phyloP scores from a whole-genome alignment of 2,888 invertebrate genomes.

The Adelognathus sp. region DNA sequence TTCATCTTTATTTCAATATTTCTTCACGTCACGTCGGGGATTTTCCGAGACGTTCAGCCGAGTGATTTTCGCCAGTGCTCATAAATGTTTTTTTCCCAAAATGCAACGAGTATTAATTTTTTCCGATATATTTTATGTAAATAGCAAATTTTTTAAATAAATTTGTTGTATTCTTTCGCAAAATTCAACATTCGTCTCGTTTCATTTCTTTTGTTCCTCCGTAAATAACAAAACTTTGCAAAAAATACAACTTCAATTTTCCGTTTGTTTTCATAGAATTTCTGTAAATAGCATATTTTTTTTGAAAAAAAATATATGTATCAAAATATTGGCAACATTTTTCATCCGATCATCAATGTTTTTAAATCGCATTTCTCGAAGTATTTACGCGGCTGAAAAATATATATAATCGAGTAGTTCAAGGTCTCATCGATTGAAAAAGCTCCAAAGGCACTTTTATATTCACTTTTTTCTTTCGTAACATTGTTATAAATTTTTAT shows the following conservation, averaged over 20 bases:
- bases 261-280: neutral
- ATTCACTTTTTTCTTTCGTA: conserved; percentile 7
- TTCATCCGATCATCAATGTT: neutral
- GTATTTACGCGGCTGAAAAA: neutral
- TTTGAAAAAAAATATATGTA: neutral
- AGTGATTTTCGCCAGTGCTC: neutral
- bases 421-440: neutral
- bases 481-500: conserved; percentile 5
- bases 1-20: neutral
- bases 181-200: too few relatives aligned
- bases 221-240: too few relatives aligned
- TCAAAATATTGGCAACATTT: neutral
- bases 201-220: too few relatives aligned
- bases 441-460: conserved; percentile 60
- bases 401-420: neutral
- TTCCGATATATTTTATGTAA: neutral
- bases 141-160: neutral
- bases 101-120: neutral
- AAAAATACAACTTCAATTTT: neutral
- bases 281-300: neutral
- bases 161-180: too few relatives aligned
- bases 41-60: neutral
- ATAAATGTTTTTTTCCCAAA: neutral
- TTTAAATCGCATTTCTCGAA: neutral
- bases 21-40: neutral